Evolutionary conservation across 2,113 vertebrate genomes (phyloP).

Genomic region (Campylorhamphus procurvoides): DNA sequence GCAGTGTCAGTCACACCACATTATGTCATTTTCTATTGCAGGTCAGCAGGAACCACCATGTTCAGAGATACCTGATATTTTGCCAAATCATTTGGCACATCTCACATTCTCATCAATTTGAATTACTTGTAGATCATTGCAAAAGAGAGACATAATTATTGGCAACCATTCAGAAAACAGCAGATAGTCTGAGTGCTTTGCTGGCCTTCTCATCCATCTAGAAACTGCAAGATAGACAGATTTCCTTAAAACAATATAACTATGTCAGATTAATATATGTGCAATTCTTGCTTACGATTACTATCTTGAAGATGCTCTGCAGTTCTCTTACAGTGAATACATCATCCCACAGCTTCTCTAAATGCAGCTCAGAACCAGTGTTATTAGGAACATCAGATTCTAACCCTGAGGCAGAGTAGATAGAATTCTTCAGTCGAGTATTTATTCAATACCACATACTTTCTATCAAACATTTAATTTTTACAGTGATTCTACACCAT

Average conservation of each 20-base stretch:
- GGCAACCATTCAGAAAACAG: constrained; percentile 56
- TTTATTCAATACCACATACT: background rate
- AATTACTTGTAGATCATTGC: constrained; percentile 79
- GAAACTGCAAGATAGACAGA: constrained; percentile 56
- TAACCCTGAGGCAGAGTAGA: background rate
- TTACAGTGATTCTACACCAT: background rate
- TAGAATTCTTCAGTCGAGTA: background rate
- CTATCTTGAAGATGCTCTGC: background rate
- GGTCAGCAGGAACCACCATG: constrained; percentile 66
- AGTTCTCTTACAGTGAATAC: background rate
- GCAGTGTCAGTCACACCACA: constrained; percentile 54
- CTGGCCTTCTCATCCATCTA: constrained; percentile 24
- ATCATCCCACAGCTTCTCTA: background rate
- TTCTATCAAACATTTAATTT: background rate
- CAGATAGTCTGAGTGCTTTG: constrained; percentile 72
- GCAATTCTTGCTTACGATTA: constrained; percentile 13
- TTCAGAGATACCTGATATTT: constrained; percentile 52
- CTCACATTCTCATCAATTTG: constrained; percentile 72
- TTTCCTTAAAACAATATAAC: constrained; percentile 50
- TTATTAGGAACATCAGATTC: background rate
- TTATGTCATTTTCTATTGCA: constrained; percentile 57
- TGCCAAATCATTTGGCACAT: constrained; percentile 77
- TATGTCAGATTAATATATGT: background rate
- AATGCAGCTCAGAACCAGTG: background rate
- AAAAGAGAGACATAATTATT: constrained; percentile 73